A percentile compares a stretch with the other conserved stretches of the same genome.
phyloP scores from a whole-genome alignment of 2,888 invertebrate genomes.

The Shargacucullia verbasci region DNA sequence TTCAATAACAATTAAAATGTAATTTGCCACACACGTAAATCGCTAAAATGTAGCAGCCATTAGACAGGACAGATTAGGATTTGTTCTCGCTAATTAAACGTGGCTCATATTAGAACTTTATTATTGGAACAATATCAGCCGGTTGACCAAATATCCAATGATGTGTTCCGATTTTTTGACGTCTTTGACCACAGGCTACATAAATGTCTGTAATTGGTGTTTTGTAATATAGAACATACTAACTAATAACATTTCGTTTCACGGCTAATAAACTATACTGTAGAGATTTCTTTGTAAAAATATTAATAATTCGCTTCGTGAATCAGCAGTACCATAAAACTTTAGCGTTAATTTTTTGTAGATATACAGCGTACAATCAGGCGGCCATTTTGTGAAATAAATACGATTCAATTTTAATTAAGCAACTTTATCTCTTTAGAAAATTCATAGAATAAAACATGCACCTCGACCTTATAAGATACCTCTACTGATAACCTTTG shows the following conservation, averaged over 20 bases:
- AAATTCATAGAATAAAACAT: no score
- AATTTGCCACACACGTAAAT: conserved; percentile 70
- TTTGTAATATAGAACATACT: conserved; percentile 41
- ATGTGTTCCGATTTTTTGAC: conserved; percentile 26
- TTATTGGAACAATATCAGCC: conserved; percentile 32
- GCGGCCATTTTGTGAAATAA: no score
- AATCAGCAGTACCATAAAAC: no score
- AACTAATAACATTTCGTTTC: conserved; percentile 29
- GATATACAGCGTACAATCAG: no score
- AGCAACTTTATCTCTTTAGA: no score
- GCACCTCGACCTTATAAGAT: no score
- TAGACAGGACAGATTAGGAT: conserved; percentile 57
- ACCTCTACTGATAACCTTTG: no score
- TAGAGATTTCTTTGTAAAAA: no score
- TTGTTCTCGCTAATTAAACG: conserved; percentile 61
- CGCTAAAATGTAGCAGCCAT: conserved; percentile 71
- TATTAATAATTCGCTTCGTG: no score
- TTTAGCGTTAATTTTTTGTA: no score
- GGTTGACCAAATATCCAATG: conserved; percentile 8
- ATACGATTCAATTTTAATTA: no score
- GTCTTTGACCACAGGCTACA: conserved; percentile 1
- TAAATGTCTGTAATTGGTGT: background rate
- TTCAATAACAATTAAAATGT: conserved; percentile 47
- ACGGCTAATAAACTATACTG: background rate
- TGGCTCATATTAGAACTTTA: conserved; percentile 25